A percentile compares a stretch with the other conserved stretches of the same genome.
Conservation (phyloP, 2,113 vertebrate species). For the Jaculus jaculus region DNA sequence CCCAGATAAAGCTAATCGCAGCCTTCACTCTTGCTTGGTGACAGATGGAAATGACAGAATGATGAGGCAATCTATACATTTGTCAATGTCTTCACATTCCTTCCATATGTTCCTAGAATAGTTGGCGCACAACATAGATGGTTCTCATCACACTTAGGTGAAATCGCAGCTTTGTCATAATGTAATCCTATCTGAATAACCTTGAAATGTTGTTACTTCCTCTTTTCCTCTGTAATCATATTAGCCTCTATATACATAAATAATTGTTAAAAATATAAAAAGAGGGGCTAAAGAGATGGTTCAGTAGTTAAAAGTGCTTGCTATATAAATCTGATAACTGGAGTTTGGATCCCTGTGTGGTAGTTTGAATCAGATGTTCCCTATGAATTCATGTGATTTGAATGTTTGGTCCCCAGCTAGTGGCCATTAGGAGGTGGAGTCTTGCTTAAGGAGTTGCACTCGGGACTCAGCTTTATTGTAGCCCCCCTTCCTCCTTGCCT, state of each 20-base stretch:
- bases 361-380: too few species aligned
- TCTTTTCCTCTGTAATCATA: neutral
- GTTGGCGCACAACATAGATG: neutral
- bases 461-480: too few species aligned
- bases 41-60: conserved; percentile 63
- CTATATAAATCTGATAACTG: neutral
- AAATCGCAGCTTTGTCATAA: neutral
- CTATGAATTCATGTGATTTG: too few species aligned
- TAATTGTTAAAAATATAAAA: neutral
- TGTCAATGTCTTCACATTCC: neutral
- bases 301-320: neutral
- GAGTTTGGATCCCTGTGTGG: neutral
- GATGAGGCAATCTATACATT: neutral
- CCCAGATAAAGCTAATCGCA: conserved; percentile 63
- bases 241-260: neutral
- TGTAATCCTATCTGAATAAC: neutral
- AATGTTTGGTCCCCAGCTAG: too few species aligned
- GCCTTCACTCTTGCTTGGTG: conserved; percentile 37
- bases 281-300: neutral
- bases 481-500: too few species aligned
- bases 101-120: conserved; percentile 35
- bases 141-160: neutral
- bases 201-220: conserved; percentile 1
- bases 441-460: too few species aligned
- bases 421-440: too few species aligned